Base-by-base conservation (phyloP, 2,797 vertebrate genomes). In the Sebastiscus tertius region DNA sequence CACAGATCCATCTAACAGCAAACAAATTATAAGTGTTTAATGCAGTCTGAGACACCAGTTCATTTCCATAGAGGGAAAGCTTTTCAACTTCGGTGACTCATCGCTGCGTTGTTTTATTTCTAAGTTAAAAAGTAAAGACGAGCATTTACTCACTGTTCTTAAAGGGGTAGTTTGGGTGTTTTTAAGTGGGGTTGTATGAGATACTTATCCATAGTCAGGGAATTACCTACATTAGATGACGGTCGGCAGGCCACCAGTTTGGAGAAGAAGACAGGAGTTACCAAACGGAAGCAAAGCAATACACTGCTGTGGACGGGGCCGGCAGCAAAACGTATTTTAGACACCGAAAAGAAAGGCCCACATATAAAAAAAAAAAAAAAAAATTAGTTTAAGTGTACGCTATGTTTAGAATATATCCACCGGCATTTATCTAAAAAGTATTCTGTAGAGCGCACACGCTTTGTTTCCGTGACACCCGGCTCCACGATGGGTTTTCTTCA, bases 21-120 rank as follows among this genome's bases (percentile, higher is more conserved):
- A 87, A 86, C 80, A 85, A 82, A 86, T 84, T 77, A 85, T 87
- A 82, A 75, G 56, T 77, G 42, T 79, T 84, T 79, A 87, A 87
- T 87, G 75, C 81, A 83, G 68, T 83, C 65, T 76, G 77, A 54
- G 75, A 79, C 54, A 67, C 62, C 83, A 69, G 76, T 72, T 85
- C 34, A 80, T 87, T 82, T 87, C 72, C 60, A 79, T 65, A 62
- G 84, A 79, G 72, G 55, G 24, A 70, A 77, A 71, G 63, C 61
- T 78, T 27, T 87, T 83, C 59, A 58, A 70, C 58, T 86, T 80
- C 68, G 33, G 49, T 80, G 84, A 68, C 66, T 84, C 83, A 59
- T 63, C 34, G 26, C 58, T 52, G 72, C 14, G 24, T 70, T 64
- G 72, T 59, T 83, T 67, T 69, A 75, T 70, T 70, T 52, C 46